Conservation (phyloP, 1,140 invertebrate genomes). For the Trypoxylus dichotomus region DNA sequence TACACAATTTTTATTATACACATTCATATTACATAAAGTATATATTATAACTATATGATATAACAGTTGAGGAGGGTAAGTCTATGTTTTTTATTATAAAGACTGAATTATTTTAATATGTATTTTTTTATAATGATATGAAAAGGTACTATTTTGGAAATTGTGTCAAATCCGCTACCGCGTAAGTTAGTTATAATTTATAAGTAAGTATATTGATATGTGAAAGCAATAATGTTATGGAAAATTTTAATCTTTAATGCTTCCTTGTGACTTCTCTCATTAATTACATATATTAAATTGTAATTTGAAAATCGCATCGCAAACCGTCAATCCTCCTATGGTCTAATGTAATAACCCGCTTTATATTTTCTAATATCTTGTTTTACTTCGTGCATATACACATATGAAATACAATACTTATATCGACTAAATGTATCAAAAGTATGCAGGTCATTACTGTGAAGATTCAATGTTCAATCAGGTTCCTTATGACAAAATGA, state of each 20-base stretch:
- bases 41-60: slow-evolving; percentile 13
- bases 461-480: too few relatives aligned
- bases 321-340: background rate
- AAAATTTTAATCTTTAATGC: slow-evolving; percentile 20
- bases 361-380: too few relatives aligned
- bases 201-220: slow-evolving; percentile 23
- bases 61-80: slow-evolving; percentile 29
- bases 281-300: background rate
- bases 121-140: slow-evolving; percentile 30
- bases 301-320: background rate
- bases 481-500: too few relatives aligned
- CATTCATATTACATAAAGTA: slow-evolving; percentile 21
- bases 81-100: slow-evolving; percentile 29
- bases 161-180: slow-evolving; percentile 31
- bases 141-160: slow-evolving; percentile 31
- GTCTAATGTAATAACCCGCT: too few relatives aligned
- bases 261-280: slow-evolving; percentile 5
- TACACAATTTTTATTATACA: slow-evolving; percentile 30
- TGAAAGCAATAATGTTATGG: slow-evolving; percentile 30
- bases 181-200: slow-evolving; percentile 21
- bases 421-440: too few relatives aligned
- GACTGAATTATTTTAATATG: slow-evolving; percentile 33
- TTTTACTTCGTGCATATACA: too few relatives aligned
- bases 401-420: too few relatives aligned
- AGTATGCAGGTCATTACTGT: too few relatives aligned